Percentiles rank a stretch among this genome's conserved stretches.
Conservation (phyloP, 2,113 vertebrate species). For the Nothoprocta perdicaria region DNA sequence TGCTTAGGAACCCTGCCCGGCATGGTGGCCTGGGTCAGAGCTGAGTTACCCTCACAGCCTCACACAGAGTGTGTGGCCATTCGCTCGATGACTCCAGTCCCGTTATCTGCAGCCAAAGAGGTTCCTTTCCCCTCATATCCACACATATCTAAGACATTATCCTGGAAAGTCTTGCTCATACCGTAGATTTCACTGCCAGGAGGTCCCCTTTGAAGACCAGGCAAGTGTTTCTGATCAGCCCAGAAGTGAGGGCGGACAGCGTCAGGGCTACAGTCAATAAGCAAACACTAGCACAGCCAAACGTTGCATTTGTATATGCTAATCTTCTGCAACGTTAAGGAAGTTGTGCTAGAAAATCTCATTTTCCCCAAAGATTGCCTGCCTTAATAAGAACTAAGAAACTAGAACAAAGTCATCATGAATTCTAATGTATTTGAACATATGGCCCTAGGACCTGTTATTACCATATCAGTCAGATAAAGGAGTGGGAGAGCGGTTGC, state of each 20-base stretch:
- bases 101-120: background rate
- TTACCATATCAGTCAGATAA: slow-evolving; percentile 75
- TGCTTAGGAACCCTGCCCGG: background rate
- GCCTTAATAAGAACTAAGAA: slow-evolving; percentile 59
- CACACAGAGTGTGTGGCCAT: background rate
- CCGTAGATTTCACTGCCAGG: background rate
- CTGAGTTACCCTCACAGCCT: background rate
- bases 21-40: background rate
- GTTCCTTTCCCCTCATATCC: background rate
- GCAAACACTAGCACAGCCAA: background rate
- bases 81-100: background rate
- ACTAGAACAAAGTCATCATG: slow-evolving; percentile 52
- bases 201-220: background rate
- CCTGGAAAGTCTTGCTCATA: background rate
- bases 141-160: background rate
- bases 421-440: slow-evolving; percentile 75
- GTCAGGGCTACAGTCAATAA: background rate
- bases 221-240: background rate
- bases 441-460: slow-evolving; percentile 68
- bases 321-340: slow-evolving; percentile 9
- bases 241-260: background rate
- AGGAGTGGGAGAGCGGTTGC: slow-evolving; percentile 53
- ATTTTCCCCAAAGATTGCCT: slow-evolving; percentile 36
- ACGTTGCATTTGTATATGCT: background rate
- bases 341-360: slow-evolving; percentile 29